Base-by-base conservation (phyloP, 2,797 vertebrate species). In the Aeoliscus strigatus region DNA sequence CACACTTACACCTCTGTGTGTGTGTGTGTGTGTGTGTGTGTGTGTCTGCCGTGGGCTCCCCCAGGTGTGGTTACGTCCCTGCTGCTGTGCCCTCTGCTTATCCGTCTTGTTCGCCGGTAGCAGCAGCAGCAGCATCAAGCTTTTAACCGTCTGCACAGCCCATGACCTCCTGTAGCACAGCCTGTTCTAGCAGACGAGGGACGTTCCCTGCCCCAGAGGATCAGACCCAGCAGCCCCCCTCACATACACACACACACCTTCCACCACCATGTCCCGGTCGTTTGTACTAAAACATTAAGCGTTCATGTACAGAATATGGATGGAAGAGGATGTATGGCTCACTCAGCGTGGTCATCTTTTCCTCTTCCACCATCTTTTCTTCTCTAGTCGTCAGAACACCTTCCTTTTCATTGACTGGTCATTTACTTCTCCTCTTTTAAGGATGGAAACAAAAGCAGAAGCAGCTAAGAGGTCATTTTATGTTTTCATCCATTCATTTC, bases 41-140 rank as follows among this genome's bases (percentile, higher is more conserved):
- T 64, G 40, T 62, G 60, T 62, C 7, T 59, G 70, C 75, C 31
- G 27, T 67, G 51, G 72, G 63, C 74, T 83, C 78, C 83, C 86
- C 65, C 75, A 81, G 80, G 83, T 84, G 79, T 77, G 72, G 76
- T 76, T 73, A 51, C 12, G 42, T 75, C 75, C 75, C 71, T 32
- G 33, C 63, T 70, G 75, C 60, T 54, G 44, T 55, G 79, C 65
- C 71, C 80, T 82, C 62, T 70, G 74, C 62, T 68, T 76, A 68
- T 79, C 60, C 25, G 21, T 64, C 73, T 65, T 54, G 60, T 59
- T 80, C 66, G 66, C 66, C 41, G 38, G 52, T 66, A 82, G 66
- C 42, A 5, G 41, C 17, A 1, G 30, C 41, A 39, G 52, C 66
- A 82, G 66, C 42, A 5, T 39, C 17, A 1, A 32, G 63, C 79